Percentiles rank a stretch among this genome's conserved stretches.
These are phyloP conservation scores for Synaphobranchus kaupii DNA, from an alignment of 2,797 vertebrate species.

Conservation along the genomic window DNA sequence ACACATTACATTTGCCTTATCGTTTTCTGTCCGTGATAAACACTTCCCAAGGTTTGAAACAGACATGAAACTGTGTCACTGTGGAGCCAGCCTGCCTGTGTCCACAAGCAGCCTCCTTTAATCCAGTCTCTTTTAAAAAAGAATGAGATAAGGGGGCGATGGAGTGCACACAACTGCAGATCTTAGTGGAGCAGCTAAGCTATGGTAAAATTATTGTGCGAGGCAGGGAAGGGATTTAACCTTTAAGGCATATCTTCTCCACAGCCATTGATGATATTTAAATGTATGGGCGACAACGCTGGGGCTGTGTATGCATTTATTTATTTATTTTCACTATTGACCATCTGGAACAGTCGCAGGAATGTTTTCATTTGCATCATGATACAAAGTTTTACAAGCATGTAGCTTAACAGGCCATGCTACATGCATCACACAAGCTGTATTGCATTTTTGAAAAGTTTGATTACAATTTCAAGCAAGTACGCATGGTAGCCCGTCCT, in stretches of 20 bases:
- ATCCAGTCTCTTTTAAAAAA: slow-evolving; percentile 67
- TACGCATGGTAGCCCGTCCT: neutral
- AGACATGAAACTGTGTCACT: slow-evolving; percentile 57
- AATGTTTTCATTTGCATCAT: slow-evolving; percentile 34
- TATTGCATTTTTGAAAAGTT: neutral
- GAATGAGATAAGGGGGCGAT: slow-evolving; percentile 67
- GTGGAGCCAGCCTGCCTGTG: slow-evolving; percentile 62
- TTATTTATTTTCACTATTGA: slow-evolving; percentile 38
- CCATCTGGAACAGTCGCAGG: slow-evolving; percentile 18
- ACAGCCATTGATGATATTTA: slow-evolving; percentile 46
- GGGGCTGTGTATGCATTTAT: neutral
- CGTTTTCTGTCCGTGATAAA: slow-evolving; percentile 15
- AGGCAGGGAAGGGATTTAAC: slow-evolving; percentile 59
- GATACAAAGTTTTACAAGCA: slow-evolving; percentile 10
- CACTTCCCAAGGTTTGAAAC: slow-evolving; percentile 58
- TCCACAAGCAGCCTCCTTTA: slow-evolving; percentile 63
- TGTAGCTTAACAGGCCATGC: neutral
- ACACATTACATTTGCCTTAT: slow-evolving; percentile 7
- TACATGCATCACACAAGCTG: neutral
- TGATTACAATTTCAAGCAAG: neutral
- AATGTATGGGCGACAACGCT: slow-evolving; percentile 57
- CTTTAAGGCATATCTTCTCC: slow-evolving; percentile 43
- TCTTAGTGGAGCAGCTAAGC: slow-evolving; percentile 70
- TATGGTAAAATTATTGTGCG: slow-evolving; percentile 69
- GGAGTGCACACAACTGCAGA: slow-evolving; percentile 64